Percentiles rank a stretch among this genome's conserved stretches.
These are phyloP conservation scores for Telenomus remus DNA, from an alignment of 1,140 invertebrate species.

Conservation along the genomic window DNA sequence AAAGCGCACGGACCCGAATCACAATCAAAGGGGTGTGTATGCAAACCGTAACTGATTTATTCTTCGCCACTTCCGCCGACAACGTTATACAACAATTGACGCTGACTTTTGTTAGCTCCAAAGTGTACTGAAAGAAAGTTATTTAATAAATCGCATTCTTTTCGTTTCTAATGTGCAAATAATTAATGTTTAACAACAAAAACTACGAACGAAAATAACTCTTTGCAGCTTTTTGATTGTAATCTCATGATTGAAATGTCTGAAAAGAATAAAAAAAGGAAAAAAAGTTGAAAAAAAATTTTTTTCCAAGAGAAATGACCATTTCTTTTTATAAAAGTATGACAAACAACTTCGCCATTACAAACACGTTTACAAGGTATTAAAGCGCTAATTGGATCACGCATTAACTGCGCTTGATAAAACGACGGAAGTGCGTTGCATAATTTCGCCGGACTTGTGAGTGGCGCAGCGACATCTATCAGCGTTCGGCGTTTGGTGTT, in stretches of 20 bases:
- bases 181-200: too few species aligned
- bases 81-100: constrained; percentile 40
- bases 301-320: too few species aligned
- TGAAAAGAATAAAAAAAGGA: too few species aligned
- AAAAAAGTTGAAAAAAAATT: too few species aligned
- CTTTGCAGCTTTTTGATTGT: too few species aligned
- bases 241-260: too few species aligned
- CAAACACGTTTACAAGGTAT: constrained; percentile 25
- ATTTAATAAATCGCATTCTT: constrained; percentile 16
- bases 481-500: constrained; percentile 30
- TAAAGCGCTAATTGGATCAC: constrained; percentile 40
- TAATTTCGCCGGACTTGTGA: constrained; percentile 27
- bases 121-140: constrained; percentile 8
- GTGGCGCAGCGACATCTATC: constrained; percentile 27
- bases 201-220: too few species aligned
- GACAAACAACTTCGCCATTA: constrained; percentile 25
- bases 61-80: constrained; percentile 33
- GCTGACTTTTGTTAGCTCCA: constrained; percentile 9
- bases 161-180: background rate
- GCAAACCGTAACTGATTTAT: constrained; percentile 53
- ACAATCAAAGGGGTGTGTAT: constrained; percentile 53
- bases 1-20: constrained; percentile 13
- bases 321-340: too few species aligned
- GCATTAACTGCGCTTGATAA: constrained; percentile 25
- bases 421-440: constrained; percentile 36